Percentiles rank a stretch among this genome's conserved stretches.
These are phyloP conservation scores for Palythoa heliodiscus DNA, from an alignment of 92 coral and sea anemone genomes.

Conservation along the genomic window DNA sequence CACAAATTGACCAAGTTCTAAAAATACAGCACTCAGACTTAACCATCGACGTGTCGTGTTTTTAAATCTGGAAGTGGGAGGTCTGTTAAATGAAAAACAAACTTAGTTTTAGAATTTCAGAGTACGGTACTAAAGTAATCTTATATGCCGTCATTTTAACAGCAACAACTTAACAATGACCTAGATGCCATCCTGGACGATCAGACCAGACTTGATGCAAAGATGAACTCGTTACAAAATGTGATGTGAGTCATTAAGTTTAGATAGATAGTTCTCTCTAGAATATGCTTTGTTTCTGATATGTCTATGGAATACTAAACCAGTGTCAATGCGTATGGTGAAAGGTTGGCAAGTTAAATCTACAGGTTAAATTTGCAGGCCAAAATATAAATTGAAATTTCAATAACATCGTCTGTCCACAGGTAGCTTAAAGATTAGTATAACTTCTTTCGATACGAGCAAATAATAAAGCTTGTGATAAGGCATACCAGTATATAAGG, in stretches of 20 bases:
- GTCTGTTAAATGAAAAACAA: not conserved
- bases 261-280: too few relatives aligned
- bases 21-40: not conserved
- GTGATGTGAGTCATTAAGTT: conserved; percentile 73
- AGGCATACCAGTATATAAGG: too few relatives aligned
- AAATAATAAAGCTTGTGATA: too few relatives aligned
- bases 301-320: too few relatives aligned
- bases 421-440: too few relatives aligned
- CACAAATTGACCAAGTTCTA: not conserved
- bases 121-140: not conserved
- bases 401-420: not conserved
- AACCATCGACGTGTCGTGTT: conserved; percentile 49
- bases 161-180: conserved; percentile 94
- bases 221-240: conserved; percentile 94
- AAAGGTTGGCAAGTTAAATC: not conserved
- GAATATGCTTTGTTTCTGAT: too few relatives aligned
- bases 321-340: not conserved
- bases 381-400: not conserved
- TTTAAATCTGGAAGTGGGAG: too few relatives aligned
- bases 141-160: not conserved
- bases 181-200: conserved; percentile 92
- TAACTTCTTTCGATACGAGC: too few relatives aligned
- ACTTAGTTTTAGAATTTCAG: not conserved
- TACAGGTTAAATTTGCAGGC: not conserved
- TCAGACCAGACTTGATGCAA: conserved; percentile 92